Base-by-base conservation (phyloP, 1,140 invertebrate genomes). In the Musca domestica region DNA sequence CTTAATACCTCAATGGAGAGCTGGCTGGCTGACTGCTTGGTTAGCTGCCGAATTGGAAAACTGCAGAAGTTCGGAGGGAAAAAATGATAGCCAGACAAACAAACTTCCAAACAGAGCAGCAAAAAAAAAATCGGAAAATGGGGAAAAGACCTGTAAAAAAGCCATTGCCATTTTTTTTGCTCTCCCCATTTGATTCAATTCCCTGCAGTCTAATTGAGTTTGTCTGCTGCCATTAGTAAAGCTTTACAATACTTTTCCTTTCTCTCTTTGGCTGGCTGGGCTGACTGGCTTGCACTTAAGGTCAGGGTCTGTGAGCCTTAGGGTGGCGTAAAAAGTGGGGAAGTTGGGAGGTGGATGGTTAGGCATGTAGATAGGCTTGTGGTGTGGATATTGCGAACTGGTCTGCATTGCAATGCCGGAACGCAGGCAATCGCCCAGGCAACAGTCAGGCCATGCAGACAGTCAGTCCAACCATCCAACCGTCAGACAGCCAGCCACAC, bases 141-240 rank as follows among this genome's bases (percentile, higher is more conserved):
- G 34, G 34, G 34, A 41, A 41, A 41, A 41, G 34, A 41, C 34
- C 34, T 41, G 34, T 41, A 41, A 41, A 61, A 19, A 61, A 61
- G 27, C 27, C 56, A 61, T 61, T 61, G 27, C 56, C 34, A 17
- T 34, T 34, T 61, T 25, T 58, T 17, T 22, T 6, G 19, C 9
- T 20, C 10, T 27, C 23, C 15, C 27, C 54, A 61, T 61, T 61
- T 61, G 56, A 61, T 61, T 61, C 56, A 61, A 61, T 61, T 61
- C 56, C 56, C 56, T 61, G 56, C 56, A 61, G 56, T 61, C 56
- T 61, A 61, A 61, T 61, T 61, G 56, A 61, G 56, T 61, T 61
- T 61, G 56, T 61, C 56, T 61, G 56, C 56, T 61, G 56, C 56
- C 30, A 61, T 61, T 61, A 61, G 56, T 61, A 61, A 61, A 34